Evolutionary conservation across 2,888 invertebrate species (phyloP), one percentile per base, ranked within the genome.

Genomic region (Eupeodes latifasciatus): DNA sequence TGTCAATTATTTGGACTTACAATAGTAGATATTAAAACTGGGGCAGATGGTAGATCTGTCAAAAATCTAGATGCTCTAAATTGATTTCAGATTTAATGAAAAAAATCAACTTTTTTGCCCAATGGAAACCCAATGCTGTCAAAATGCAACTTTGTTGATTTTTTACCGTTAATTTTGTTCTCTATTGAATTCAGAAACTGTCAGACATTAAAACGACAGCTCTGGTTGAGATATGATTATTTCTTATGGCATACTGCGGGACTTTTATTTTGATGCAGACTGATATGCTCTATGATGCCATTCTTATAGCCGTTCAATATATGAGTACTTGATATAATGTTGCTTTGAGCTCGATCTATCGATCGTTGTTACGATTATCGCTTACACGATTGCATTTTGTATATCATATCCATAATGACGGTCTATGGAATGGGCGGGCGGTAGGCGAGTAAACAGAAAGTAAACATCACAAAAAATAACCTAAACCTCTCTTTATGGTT

Each of bases 321-420:
- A 74, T 59, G n/a, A 59, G 59, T 59, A 36, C 27, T 27, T 27
- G 59, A 59, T 59, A 59, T 59, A 59, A 67, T 64, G 69, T 62
- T 75, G 76, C 76, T 72, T 59, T 34, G 19, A 62, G 71, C 67
- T 47, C 71, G 74, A 84, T 84, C 84, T 83, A 80, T 83, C 71
- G 88, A 84, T 84, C 84, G 84, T 69, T 84, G 84, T 88, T 88
- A 84, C 88, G 88, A 85, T 88, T 88, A 88, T 88, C 88, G 88
- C 81, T 88, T 81, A 88, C 88, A 88, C 84, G 88, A 88, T 78
- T 88, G 84, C 81, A 88, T 88, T 88, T 88, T 88, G 88, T 88
- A 85, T 84, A 88, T 88, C 88, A 88, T 85, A 88, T 69, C 84
- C 84, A 78, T 88, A 88, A 88, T 81, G 80, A 67, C 81, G 81